A percentile compares a stretch with the other conserved stretches of the same genome.
Conservation (phyloP, 1,140 invertebrate species). For the Spodoptera litura region DNA sequence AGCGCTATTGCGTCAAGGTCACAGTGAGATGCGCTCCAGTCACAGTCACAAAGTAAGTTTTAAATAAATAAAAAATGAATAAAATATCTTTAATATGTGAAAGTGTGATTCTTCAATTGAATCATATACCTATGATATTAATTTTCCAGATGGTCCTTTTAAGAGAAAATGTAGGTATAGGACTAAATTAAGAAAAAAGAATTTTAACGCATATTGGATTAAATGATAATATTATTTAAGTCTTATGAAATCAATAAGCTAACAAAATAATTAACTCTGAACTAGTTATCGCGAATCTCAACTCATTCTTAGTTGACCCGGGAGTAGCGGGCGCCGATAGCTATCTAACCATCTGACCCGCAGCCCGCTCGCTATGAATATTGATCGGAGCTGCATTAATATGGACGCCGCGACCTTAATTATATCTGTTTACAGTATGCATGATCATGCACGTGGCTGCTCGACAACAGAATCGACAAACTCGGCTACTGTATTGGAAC, state of each 20-base stretch:
- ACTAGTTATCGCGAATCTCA: conserved; percentile 67
- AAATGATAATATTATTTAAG: background rate
- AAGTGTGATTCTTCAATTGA: no score
- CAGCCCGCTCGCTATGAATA: conserved; percentile 64
- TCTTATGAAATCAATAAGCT: conserved; percentile 8
- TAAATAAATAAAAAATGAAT: no score
- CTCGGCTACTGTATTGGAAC: conserved; percentile 39
- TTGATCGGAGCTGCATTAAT: conserved; percentile 71
- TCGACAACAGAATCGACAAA: conserved; percentile 47
- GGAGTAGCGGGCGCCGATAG: conserved; percentile 57
- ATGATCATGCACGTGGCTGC: conserved; percentile 62
- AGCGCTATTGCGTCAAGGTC: conserved; percentile 58
- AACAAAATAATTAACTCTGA: conserved; percentile 55
- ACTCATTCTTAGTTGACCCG: conserved; percentile 66
- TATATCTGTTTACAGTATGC: conserved; percentile 77
- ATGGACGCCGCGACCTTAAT: conserved; percentile 74
- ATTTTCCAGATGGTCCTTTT: no score
- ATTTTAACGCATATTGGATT: no score
- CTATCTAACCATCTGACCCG: conserved; percentile 65
- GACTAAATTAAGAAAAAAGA: no score
- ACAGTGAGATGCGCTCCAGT: conserved; percentile 50
- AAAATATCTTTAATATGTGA: no score
- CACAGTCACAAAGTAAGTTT: background rate
- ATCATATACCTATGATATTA: no score
- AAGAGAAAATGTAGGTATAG: no score